Evolutionary conservation across 2,113 vertebrate species (phyloP), one percentile per base, ranked within the genome.

Genomic region (Labeo rohita): DNA sequence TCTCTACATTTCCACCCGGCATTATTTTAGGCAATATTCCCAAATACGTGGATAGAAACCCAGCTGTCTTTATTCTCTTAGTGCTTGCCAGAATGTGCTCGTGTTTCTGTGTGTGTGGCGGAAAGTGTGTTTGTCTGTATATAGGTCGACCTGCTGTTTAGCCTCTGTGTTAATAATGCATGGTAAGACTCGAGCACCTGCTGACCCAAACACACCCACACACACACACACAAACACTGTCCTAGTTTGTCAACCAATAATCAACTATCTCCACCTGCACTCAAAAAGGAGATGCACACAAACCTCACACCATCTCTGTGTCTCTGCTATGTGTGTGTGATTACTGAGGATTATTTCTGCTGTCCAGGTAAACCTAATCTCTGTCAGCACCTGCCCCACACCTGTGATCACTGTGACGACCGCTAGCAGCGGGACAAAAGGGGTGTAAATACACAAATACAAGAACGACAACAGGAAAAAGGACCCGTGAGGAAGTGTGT

Each of bases 291-390:
- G 77, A 85, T 21, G 63, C 45, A 75, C 79, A 83, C 47, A 83
- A 45, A 80, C 68, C 36, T 72, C 77, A 85, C 72, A 52, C 82
- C 74, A 13, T 87, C 79, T 83, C 83, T 56, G 8, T 74, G 61
- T 87, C 34, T 66, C 16, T 81, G 65, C 49, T 85, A 13, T 56
- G 66, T 59, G 56, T 59, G 56, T 59, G 70, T 83, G 88, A 89
- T 89, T 89, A 87, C 85, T 68, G 84, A 72, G 86, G 88, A 89
- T 89, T 89, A 89, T 87, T 89, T 77, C 56, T 70, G 47, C 65
- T 63, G 47, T 84, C 74, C 80, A 77, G 75, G 74, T 90, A 86
- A 89, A 88, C 86, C 85, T 84, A 83, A 87, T 82, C 86, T 88
- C 81, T 9, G 78, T 28, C 85, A 75, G 87, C 90, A 89, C 88